Evolutionary conservation across 2,113 vertebrate species (phyloP).

Genomic region (Cichladusa arquata): DNA sequence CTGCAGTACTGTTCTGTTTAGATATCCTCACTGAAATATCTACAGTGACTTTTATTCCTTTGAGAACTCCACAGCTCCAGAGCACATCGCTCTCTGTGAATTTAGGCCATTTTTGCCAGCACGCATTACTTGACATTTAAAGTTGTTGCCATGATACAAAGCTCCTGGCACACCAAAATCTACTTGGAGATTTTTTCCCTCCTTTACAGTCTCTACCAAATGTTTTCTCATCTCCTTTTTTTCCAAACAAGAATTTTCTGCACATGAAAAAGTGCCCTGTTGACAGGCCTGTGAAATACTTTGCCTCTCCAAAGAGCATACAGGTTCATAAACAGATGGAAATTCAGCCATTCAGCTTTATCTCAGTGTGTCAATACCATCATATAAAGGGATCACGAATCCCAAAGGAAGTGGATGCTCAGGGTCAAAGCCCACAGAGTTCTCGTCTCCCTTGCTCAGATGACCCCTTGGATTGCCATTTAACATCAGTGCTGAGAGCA

Average conservation of each 20-base stretch:
- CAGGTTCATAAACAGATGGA: neutral
- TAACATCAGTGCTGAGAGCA: neutral
- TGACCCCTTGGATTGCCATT: no score
- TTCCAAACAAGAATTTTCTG: neutral
- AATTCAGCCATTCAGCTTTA: neutral
- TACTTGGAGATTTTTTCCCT: neutral
- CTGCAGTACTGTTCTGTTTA: neutral
- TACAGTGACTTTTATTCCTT: conserved; percentile 1
- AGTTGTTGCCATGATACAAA: neutral
- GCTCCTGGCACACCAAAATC: neutral
- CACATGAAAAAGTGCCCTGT: neutral
- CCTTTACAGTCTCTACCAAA: neutral
- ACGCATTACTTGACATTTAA: neutral
- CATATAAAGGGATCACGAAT: neutral
- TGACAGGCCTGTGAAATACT: neutral
- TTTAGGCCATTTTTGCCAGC: conserved; percentile 20
- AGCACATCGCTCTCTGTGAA: neutral
- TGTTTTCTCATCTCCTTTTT: neutral
- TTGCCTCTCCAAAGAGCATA: neutral
- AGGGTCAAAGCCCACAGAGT: neutral
- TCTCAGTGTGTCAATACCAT: neutral
- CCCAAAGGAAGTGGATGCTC: neutral
- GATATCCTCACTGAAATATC: neutral
- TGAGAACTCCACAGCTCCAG: neutral
- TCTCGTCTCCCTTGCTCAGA: neutral